Evolutionary conservation across 2,113 vertebrate species (phyloP), one percentile per base, ranked within the genome.

Genomic region (Antechinus stuartii): DNA sequence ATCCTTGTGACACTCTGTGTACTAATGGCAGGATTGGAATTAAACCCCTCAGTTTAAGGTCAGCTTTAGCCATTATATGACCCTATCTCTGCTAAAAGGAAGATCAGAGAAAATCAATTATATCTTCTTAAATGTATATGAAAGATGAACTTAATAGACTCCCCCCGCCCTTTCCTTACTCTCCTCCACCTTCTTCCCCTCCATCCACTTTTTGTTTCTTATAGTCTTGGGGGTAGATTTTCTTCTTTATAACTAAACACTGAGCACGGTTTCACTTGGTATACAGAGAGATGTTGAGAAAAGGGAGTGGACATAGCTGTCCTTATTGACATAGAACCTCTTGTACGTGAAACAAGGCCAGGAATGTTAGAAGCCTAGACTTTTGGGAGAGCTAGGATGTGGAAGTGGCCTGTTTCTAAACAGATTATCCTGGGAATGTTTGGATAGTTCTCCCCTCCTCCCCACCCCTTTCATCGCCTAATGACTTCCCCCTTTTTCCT

Each of bases 401-500:
- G 93, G 91, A 92, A 95, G 53, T 91, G 16, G 5, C n/a, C 46
- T 1, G 2, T 84, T 42, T 42, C 35, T 42, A 84, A 42, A 42
- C 35, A 42, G 16, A 84, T 42, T 42, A 22, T 22, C n/a, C 35
- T 42, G 68, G 7, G n/a, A 84, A 84, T 22, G 68, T 27, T 42
- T 84, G n/a, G 6, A 42, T 22, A n/a, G 19, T 84, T 84, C 19
- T 84, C 16, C 5, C 19, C 68, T 84, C 16, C 68, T 42, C 7
- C 68, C 19, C 54, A 22, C 14, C 30, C n/a, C 26, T 2, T 2
- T 84, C 57, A 49, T 25, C 47, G 76, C 93, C 68, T 35, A 47
- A 6, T 93, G 95, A 91, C 91, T 95, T 96, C 97, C 94, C 55
- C 97, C 96, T 91, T 94, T 98, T 97, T 92, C 96, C 96, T 97